phyloP scores from a whole-genome alignment of 2,888 invertebrate genomes.

The Spicauda simplicius region DNA sequence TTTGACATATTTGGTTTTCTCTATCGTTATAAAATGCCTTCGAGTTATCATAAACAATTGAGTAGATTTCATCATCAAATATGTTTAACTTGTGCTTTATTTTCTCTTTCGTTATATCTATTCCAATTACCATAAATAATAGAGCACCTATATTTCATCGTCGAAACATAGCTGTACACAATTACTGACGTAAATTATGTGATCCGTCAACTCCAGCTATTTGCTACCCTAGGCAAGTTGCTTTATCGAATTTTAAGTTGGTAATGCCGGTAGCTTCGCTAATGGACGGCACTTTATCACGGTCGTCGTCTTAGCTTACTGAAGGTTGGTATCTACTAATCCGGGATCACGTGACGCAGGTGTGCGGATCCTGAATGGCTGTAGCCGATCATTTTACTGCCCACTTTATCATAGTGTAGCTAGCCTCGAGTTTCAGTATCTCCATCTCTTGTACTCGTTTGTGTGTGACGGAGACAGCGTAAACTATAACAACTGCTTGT shows the following conservation, averaged over 20 bases:
- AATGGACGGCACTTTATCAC: slow-evolving; percentile 69
- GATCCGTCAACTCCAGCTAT: slow-evolving; percentile 24
- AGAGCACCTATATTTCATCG: too few species aligned
- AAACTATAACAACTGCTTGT: slow-evolving; percentile 34
- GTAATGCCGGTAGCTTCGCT: slow-evolving; percentile 45
- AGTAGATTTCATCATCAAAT: too few species aligned
- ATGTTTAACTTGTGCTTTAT: too few species aligned
- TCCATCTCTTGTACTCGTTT: neutral
- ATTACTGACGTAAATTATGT: slow-evolving; percentile 11
- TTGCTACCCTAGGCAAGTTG: slow-evolving; percentile 22
- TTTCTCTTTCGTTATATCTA: too few species aligned
- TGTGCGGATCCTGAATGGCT: slow-evolving; percentile 38
- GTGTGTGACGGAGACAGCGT: slow-evolving; percentile 9
- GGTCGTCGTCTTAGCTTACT: slow-evolving; percentile 63
- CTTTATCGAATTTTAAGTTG: slow-evolving; percentile 36
- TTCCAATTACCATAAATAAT: too few species aligned
- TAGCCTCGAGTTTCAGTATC: slow-evolving; percentile 14
- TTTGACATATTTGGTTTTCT: too few species aligned
- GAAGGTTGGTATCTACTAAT: slow-evolving; percentile 52
- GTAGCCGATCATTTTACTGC: slow-evolving; percentile 37
- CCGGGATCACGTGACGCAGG: slow-evolving; percentile 43
- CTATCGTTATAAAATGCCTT: too few species aligned
- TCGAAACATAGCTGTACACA: neutral
- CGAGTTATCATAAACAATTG: too few species aligned
- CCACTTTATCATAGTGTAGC: slow-evolving; percentile 37